These are phyloP conservation scores for Prostheceraeus crozeri DNA, from an alignment of 2,888 invertebrate genomes.

Conservation along the genomic window DNA sequence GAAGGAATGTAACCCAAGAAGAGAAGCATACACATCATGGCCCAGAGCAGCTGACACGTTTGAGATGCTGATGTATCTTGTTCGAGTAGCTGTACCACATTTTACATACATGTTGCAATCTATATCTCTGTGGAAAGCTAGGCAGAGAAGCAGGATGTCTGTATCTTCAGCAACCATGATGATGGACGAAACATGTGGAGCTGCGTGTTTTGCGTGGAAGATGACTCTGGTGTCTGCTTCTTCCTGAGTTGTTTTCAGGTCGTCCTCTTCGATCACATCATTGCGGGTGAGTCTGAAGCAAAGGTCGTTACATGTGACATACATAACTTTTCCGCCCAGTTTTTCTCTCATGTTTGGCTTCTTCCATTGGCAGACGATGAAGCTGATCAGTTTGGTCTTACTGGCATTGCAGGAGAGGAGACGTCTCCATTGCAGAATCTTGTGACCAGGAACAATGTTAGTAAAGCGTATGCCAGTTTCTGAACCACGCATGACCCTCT, in stretches of 20 bases:
- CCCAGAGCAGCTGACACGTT: slow-evolving; percentile 37
- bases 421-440: slow-evolving; percentile 38
- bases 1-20: slow-evolving; percentile 18
- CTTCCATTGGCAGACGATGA: slow-evolving; percentile 27
- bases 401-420: slow-evolving; percentile 25
- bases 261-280: too few species aligned
- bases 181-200: slow-evolving; percentile 38
- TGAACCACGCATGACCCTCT: slow-evolving; percentile 23
- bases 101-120: slow-evolving; percentile 31
- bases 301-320: slow-evolving; percentile 38
- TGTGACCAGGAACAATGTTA: slow-evolving; percentile 38
- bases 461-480: slow-evolving; percentile 32
- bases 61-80: slow-evolving; percentile 33
- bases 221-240: slow-evolving; percentile 41
- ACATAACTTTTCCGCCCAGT: slow-evolving; percentile 37
- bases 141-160: slow-evolving; percentile 40
- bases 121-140: slow-evolving; percentile 37
- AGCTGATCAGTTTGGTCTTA: slow-evolving; percentile 31
- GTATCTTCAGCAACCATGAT: slow-evolving; percentile 41
- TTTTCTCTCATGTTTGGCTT: slow-evolving; percentile 11
- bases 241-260: slow-evolving; percentile 40
- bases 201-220: slow-evolving; percentile 41
- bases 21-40: slow-evolving; percentile 24
- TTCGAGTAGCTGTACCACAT: slow-evolving; percentile 37
- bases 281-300: slow-evolving; percentile 37